These are phyloP conservation scores for Paramisgurnus dabryanus DNA, from an alignment of 2,113 vertebrate genomes.

Conservation along the genomic window DNA sequence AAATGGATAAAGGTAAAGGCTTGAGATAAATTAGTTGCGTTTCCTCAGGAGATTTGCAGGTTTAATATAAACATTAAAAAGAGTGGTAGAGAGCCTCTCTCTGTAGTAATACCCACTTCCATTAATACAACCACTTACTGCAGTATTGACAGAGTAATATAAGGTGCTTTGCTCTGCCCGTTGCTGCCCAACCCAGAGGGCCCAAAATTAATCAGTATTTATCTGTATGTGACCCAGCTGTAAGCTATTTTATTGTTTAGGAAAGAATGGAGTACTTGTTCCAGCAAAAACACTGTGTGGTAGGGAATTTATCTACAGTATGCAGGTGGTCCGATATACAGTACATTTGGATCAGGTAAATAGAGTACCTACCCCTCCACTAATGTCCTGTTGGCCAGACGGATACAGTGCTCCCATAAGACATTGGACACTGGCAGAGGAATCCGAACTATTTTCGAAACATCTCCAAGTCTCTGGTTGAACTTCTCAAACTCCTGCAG, in stretches of 20 bases:
- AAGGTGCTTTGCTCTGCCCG: background rate
- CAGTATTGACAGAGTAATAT: background rate
- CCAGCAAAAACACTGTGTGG: slow-evolving; percentile 1
- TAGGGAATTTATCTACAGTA: background rate
- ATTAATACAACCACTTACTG: background rate
- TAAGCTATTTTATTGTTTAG: background rate
- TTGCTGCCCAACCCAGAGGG: background rate
- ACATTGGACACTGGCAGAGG: slow-evolving; percentile 95
- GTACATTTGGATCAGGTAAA: background rate
- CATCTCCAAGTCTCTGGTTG: slow-evolving; percentile 85
- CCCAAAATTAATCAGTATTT: background rate
- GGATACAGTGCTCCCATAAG: slow-evolving; percentile 98
- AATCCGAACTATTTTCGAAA: slow-evolving; percentile 92
- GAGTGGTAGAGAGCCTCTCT: background rate
- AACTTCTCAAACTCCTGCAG: slow-evolving; percentile 95
- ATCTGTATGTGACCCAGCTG: background rate
- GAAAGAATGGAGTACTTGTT: background rate
- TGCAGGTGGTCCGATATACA: slow-evolving; percentile 6
- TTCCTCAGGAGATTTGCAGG: background rate
- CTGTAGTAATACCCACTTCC: background rate
- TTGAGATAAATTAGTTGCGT: background rate
- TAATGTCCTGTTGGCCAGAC: slow-evolving; percentile 93
- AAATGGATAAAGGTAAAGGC: background rate
- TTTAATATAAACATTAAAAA: background rate
- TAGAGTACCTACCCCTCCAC: slow-evolving; percentile 88